Percentiles rank a stretch among this genome's conserved stretches.
These are phyloP conservation scores for Drosophila novamexicana DNA, from an alignment of 1,140 invertebrate genomes.

Conservation along the genomic window DNA sequence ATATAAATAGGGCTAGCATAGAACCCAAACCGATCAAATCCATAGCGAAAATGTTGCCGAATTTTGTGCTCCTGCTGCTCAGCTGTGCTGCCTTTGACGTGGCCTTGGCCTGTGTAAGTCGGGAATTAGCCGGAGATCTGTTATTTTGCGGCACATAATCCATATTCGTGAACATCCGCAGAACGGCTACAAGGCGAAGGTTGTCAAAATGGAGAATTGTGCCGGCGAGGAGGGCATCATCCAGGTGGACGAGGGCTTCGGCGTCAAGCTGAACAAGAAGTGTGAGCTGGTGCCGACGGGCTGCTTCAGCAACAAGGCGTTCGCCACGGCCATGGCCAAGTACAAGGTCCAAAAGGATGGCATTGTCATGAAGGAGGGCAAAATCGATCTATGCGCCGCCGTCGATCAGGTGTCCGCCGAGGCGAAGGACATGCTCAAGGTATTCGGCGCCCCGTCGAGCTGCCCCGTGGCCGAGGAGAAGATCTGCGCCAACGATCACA, in stretches of 20 bases:
- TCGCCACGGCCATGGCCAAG: slow-evolving; percentile 66
- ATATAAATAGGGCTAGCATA: slow-evolving; percentile 57
- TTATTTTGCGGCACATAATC: not conserved
- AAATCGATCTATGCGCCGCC: slow-evolving; percentile 73
- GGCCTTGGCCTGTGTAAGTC: slow-evolving; percentile 76
- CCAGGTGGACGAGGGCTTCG: slow-evolving; percentile 60
- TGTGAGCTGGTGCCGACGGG: slow-evolving; percentile 77
- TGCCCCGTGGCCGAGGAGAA: slow-evolving; percentile 79
- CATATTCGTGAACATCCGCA: not conserved
- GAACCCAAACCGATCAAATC: slow-evolving; percentile 16
- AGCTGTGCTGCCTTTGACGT: slow-evolving; percentile 49
- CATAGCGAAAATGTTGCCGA: slow-evolving; percentile 49
- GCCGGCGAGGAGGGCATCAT: slow-evolving; percentile 70
- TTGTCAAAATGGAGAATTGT: slow-evolving; percentile 79
- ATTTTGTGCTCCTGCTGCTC: slow-evolving; percentile 47
- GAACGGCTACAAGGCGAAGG: slow-evolving; percentile 81
- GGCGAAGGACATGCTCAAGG: slow-evolving; percentile 73
- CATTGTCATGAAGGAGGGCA: slow-evolving; percentile 78
- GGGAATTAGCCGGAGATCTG: not conserved
- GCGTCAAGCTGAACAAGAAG: slow-evolving; percentile 77
- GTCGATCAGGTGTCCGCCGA: slow-evolving; percentile 64
- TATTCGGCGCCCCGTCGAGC: slow-evolving; percentile 72
- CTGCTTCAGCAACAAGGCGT: slow-evolving; percentile 74
- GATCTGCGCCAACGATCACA: slow-evolving; percentile 75
- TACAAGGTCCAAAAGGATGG: slow-evolving; percentile 77